These are phyloP conservation scores for Apotomis betuletana DNA, from an alignment of 2,888 invertebrate species.

Conservation along the genomic window DNA sequence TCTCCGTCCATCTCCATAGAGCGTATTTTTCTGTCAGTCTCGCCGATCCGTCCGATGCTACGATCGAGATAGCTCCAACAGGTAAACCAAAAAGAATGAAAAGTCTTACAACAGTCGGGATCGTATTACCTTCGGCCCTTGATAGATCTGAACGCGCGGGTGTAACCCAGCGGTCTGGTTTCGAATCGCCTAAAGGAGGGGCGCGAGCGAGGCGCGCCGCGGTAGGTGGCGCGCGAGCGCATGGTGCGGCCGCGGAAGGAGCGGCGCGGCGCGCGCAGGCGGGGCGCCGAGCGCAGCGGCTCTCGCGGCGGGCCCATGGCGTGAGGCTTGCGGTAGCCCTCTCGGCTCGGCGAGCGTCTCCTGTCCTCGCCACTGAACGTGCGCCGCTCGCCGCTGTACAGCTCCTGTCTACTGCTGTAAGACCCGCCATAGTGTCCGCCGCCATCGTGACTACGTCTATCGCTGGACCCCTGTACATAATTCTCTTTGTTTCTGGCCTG, in stretches of 20 bases:
- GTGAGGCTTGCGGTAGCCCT: slow-evolving; percentile 76
- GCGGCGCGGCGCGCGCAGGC: slow-evolving; percentile 81
- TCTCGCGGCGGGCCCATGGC: slow-evolving; percentile 80
- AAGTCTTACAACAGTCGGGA: slow-evolving; percentile 54
- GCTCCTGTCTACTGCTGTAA: slow-evolving; percentile 83
- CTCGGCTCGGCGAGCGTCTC: slow-evolving; percentile 81
- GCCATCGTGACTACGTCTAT: slow-evolving; percentile 83
- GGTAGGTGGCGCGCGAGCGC: slow-evolving; percentile 81
- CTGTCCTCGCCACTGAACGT: slow-evolving; percentile 81
- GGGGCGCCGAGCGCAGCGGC: slow-evolving; percentile 63
- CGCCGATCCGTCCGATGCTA: slow-evolving; percentile 25
- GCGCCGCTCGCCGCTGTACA: slow-evolving; percentile 78
- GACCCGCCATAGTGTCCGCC: slow-evolving; percentile 82
- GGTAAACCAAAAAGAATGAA: slow-evolving; percentile 53
- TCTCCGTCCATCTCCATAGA: neutral
- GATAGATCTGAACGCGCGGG: slow-evolving; percentile 74
- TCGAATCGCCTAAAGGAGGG: slow-evolving; percentile 71
- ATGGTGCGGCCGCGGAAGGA: slow-evolving; percentile 80
- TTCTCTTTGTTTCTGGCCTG: slow-evolving; percentile 71
- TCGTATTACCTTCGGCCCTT: slow-evolving; percentile 80
- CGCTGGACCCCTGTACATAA: slow-evolving; percentile 82
- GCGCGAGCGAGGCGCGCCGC: slow-evolving; percentile 83
- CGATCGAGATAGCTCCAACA: slow-evolving; percentile 8
- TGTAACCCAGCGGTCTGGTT: slow-evolving; percentile 72
- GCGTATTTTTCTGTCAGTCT: slow-evolving; percentile 15